Percentiles rank a stretch among this genome's conserved stretches.
Evolutionary conservation across 2,888 invertebrate species (phyloP).

Genomic region (Nipponacmea schrenckii): DNA sequence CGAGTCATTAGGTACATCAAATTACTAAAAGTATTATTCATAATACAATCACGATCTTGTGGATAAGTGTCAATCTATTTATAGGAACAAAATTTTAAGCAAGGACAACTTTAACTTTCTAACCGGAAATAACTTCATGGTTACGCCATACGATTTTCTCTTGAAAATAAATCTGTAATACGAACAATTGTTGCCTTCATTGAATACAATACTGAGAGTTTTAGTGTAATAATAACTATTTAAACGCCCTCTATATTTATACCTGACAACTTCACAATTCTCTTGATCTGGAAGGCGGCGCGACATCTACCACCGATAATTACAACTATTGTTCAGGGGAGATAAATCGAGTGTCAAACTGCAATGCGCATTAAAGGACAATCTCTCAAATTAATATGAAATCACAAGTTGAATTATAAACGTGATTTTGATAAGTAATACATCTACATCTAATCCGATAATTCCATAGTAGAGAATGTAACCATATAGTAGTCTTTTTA

Average conservation of each 20-base stretch:
- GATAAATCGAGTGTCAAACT: conserved; percentile 4
- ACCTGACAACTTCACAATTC: conserved; percentile 1
- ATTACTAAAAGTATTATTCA: too few relatives aligned
- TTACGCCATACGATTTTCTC: too few relatives aligned
- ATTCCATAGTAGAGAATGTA: too few relatives aligned
- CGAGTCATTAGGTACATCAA: too few relatives aligned
- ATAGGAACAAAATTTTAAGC: too few relatives aligned
- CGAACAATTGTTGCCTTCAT: neutral
- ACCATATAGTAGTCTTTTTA: too few relatives aligned
- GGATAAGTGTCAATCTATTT: too few relatives aligned
- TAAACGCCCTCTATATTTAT: conserved; percentile 6
- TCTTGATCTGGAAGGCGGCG: neutral
- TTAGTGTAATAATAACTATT: neutral
- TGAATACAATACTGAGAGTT: neutral
- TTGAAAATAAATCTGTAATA: conserved; percentile 1
- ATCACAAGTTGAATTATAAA: neutral
- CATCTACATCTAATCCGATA: too few relatives aligned
- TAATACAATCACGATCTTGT: too few relatives aligned
- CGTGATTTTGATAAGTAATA: too few relatives aligned
- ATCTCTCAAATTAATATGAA: neutral
- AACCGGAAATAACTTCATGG: too few relatives aligned
- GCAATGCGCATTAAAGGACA: neutral
- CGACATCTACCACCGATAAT: conserved; percentile 7
- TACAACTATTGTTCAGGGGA: conserved; percentile 4
- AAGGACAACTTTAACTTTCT: too few relatives aligned